A percentile compares a stretch with the other conserved stretches of the same genome.
Conservation (phyloP, 2,888 invertebrate genomes). For the Sussaba pulchella region DNA sequence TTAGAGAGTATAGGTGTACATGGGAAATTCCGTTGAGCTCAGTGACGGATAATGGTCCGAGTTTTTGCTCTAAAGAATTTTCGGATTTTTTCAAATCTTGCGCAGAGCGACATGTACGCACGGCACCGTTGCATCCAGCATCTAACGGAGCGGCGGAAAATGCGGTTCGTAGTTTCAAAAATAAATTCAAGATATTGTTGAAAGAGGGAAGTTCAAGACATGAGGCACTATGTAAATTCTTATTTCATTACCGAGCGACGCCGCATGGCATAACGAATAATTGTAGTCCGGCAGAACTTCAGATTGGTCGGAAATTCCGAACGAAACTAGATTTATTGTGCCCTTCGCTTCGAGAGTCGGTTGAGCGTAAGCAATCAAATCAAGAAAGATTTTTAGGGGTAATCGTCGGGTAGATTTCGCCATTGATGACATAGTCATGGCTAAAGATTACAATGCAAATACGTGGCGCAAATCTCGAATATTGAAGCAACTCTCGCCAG, state of each 20-base stretch:
- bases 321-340: conserved; percentile 43
- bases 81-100: conserved; percentile 26
- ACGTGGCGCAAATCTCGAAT: no score
- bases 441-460: no score
- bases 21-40: conserved; percentile 49
- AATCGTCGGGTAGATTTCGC: conserved; percentile 29
- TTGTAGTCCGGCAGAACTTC: conserved; percentile 45
- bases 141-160: conserved; percentile 59
- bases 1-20: conserved; percentile 52
- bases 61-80: conserved; percentile 50
- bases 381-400: conserved; percentile 38
- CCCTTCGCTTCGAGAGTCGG: conserved; percentile 25
- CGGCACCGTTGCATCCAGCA: conserved; percentile 58
- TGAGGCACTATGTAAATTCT: conserved; percentile 48
- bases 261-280: conserved; percentile 53
- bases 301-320: conserved; percentile 42
- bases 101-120: conserved; percentile 37
- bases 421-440: no score
- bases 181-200: conserved; percentile 37
- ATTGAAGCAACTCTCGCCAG: no score
- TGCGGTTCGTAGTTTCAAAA: conserved; percentile 47
- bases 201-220: conserved; percentile 26
- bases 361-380: conserved; percentile 22
- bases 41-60: conserved; percentile 57
- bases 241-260: conserved; percentile 54